phyloP scores from a whole-genome alignment of 2,888 invertebrate species.

The Fissipunctia ypsillon region DNA sequence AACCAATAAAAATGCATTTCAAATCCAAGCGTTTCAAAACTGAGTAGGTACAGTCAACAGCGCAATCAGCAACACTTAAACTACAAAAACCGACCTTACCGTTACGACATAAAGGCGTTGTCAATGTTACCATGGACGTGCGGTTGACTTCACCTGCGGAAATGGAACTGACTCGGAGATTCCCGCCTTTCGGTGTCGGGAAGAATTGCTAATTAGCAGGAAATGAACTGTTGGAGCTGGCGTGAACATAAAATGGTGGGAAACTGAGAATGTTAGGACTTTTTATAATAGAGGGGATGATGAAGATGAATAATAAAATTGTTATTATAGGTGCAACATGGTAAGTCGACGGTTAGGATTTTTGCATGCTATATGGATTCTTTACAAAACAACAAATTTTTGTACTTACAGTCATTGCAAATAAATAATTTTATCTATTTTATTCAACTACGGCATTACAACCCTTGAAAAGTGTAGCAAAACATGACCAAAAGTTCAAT shows the following conservation, averaged over 20 bases:
- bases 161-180: slow-evolving; percentile 56
- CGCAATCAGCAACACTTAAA: not conserved
- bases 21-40: slow-evolving; percentile 32
- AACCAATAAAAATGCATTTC: slow-evolving; percentile 59
- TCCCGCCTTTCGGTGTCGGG: slow-evolving; percentile 40
- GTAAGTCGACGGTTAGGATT: not conserved
- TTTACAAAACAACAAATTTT: not conserved
- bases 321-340: not conserved
- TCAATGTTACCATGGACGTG: not conserved
- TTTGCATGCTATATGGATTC: not conserved
- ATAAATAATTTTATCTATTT: not conserved
- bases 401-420: not conserved
- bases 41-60: slow-evolving; percentile 14
- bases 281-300: slow-evolving; percentile 9
- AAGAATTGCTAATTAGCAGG: slow-evolving; percentile 62
- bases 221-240: slow-evolving; percentile 37
- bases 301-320: not conserved
- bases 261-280: slow-evolving; percentile 9
- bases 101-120: not conserved
- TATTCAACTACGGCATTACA: not conserved
- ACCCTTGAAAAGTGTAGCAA: not conserved
- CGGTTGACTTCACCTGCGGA: slow-evolving; percentile 23
- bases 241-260: slow-evolving; percentile 12
- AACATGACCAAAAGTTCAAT: not conserved
- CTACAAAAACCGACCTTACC: not conserved